Percentiles rank a stretch among this genome's conserved stretches.
phyloP scores from a whole-genome alignment of 30 jellyfish, hydroid and myxozoan species.

The Cassiopea xamachana region DNA sequence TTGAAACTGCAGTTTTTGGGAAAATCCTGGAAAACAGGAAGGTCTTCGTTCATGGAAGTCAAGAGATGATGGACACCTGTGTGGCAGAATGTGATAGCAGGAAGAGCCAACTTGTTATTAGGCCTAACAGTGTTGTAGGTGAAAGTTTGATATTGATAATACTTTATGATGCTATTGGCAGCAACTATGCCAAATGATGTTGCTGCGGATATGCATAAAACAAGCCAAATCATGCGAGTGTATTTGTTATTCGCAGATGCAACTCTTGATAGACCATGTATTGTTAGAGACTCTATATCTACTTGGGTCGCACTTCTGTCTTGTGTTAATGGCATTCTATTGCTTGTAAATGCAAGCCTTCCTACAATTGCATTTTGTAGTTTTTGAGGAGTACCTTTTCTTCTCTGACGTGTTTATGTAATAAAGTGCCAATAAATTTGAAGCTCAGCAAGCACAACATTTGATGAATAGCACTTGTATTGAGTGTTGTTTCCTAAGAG shows the following conservation, averaged over 20 bases:
- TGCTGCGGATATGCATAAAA: conserved; percentile 2
- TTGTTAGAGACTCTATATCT: conserved; percentile 7
- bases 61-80: background rate
- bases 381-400: too few relatives aligned
- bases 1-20: background rate
- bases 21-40: conserved; percentile 6
- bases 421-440: too few relatives aligned
- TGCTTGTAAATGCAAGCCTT: too few relatives aligned
- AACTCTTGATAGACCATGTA: conserved; percentile 43
- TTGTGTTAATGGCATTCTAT: too few relatives aligned
- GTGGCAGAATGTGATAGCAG: too few relatives aligned
- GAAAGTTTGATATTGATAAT: background rate
- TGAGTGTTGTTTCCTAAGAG: too few relatives aligned
- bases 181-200: background rate
- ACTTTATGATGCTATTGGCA: background rate
- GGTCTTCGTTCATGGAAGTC: background rate
- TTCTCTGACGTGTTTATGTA: too few relatives aligned
- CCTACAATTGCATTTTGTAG: too few relatives aligned
- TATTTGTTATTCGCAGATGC: too few relatives aligned
- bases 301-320: background rate
- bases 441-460: too few relatives aligned
- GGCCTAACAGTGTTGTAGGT: conserved; percentile 26
- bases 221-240: conserved; percentile 2
- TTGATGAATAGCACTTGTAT: too few relatives aligned
- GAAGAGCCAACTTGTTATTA: background rate